A percentile compares a stretch with the other conserved stretches of the same genome.
phyloP scores from a whole-genome alignment of 2,888 invertebrate genomes.

The Ormyrus pomaceus region DNA sequence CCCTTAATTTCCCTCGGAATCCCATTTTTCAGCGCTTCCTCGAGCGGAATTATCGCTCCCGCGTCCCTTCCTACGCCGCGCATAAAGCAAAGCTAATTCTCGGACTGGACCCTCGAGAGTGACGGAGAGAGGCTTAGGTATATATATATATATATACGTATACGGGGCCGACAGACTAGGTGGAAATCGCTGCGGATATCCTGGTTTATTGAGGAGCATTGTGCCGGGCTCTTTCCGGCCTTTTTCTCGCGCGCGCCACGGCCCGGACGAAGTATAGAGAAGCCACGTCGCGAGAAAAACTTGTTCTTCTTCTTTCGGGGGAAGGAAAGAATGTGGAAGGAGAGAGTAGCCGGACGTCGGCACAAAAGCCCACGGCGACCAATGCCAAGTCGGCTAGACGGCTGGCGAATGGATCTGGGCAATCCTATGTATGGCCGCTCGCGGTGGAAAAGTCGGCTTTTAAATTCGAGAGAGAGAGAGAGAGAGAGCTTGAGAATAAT shows the following conservation, averaged over 20 bases:
- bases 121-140: too few species aligned
- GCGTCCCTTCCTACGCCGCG: background rate
- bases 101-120: background rate
- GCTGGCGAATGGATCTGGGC: background rate
- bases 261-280: too few species aligned
- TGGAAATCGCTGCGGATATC: slow-evolving; percentile 58
- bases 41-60: slow-evolving; percentile 1
- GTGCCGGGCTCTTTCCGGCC: slow-evolving; percentile 59
- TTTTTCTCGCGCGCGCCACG: slow-evolving; percentile 24
- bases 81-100: slow-evolving; percentile 12
- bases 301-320: slow-evolving; percentile 11
- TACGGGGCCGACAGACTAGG: background rate
- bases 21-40: slow-evolving; percentile 26
- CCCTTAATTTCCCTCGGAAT: slow-evolving; percentile 32
- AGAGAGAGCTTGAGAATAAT: too few species aligned
- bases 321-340: background rate
- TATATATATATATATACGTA: background rate
- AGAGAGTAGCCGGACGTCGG: slow-evolving; percentile 59
- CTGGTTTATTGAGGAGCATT: slow-evolving; percentile 61
- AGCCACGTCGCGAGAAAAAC: background rate
- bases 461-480: too few species aligned
- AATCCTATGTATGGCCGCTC: background rate
- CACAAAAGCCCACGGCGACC: slow-evolving; percentile 60
- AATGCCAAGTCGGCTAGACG: slow-evolving; percentile 58
- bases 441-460: too few species aligned